Percentiles rank a stretch among this genome's conserved stretches.
phyloP scores from a whole-genome alignment of 2,113 vertebrate species.

The Campylomormyrus numenius region DNA sequence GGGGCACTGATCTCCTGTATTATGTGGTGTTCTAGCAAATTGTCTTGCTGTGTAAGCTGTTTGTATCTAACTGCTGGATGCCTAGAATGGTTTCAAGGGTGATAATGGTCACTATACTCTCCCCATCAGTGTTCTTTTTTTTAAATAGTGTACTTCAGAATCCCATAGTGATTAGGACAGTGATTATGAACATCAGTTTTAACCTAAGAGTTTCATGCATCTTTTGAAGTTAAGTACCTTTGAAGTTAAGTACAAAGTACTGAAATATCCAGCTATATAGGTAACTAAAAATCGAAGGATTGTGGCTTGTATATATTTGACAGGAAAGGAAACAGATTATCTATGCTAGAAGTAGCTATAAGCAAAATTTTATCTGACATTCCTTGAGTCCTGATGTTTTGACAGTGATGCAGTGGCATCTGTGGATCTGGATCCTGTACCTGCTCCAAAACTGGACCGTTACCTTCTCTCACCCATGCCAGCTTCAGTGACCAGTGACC shows the following conservation, averaged over 20 bases:
- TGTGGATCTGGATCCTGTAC: background rate
- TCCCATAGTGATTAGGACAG: background rate
- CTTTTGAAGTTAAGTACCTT: background rate
- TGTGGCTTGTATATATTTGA: background rate
- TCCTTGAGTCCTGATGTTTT: slow-evolving; percentile 5
- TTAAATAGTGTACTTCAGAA: background rate
- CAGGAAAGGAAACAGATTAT: background rate
- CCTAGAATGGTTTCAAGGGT: background rate
- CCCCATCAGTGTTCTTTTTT: background rate
- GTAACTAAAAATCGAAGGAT: background rate
- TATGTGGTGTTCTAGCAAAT: background rate
- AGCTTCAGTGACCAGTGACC: slow-evolving; percentile 2
- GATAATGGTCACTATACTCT: background rate
- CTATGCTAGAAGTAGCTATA: background rate
- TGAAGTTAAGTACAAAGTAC: background rate
- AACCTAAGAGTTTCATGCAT: background rate
- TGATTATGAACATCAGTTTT: background rate
- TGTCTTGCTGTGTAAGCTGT: background rate
- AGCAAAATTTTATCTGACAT: background rate
- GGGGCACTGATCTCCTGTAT: background rate
- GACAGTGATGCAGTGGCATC: slow-evolving; percentile 18
- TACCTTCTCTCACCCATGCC: background rate
- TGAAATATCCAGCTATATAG: background rate
- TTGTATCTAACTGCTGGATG: background rate
- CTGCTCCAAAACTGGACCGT: background rate